Evolutionary conservation across 1,140 invertebrate species (phyloP).

Genomic region (Bombyx mori): DNA sequence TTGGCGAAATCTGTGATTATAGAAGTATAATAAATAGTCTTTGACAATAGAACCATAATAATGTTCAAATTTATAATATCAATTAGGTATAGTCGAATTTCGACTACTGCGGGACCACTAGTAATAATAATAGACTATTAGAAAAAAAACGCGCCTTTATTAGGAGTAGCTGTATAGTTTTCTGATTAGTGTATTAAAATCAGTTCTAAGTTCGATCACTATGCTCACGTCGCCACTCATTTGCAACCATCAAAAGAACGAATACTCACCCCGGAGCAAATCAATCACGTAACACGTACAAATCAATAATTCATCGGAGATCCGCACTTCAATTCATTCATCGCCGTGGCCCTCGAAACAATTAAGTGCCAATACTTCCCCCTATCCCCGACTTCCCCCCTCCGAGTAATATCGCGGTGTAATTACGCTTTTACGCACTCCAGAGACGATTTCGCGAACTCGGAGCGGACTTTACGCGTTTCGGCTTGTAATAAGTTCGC

Average conservation of each 20-base stretch:
- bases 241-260: neutral
- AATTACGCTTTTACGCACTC: constrained; percentile 44
- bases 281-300: constrained; percentile 18
- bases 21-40: too few relatives aligned
- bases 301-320: constrained; percentile 30
- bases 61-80: too few relatives aligned
- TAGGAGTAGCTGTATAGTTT: too few relatives aligned
- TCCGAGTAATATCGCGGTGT: constrained; percentile 31
- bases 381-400: constrained; percentile 16
- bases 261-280: constrained; percentile 7
- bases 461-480: constrained; percentile 12
- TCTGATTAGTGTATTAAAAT: too few relatives aligned
- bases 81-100: too few relatives aligned
- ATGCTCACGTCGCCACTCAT: too few relatives aligned
- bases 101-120: too few relatives aligned
- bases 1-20: too few relatives aligned
- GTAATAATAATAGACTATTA: too few relatives aligned
- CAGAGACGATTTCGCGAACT: constrained; percentile 56
- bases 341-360: constrained; percentile 25
- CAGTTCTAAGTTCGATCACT: too few relatives aligned
- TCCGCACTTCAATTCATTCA: constrained; percentile 22
- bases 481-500: constrained; percentile 20
- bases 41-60: too few relatives aligned
- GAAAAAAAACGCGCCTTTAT: too few relatives aligned
- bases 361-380: constrained; percentile 27